Conservation (phyloP, 2,888 invertebrate genomes). For the Eupithecia pulchellata region DNA sequence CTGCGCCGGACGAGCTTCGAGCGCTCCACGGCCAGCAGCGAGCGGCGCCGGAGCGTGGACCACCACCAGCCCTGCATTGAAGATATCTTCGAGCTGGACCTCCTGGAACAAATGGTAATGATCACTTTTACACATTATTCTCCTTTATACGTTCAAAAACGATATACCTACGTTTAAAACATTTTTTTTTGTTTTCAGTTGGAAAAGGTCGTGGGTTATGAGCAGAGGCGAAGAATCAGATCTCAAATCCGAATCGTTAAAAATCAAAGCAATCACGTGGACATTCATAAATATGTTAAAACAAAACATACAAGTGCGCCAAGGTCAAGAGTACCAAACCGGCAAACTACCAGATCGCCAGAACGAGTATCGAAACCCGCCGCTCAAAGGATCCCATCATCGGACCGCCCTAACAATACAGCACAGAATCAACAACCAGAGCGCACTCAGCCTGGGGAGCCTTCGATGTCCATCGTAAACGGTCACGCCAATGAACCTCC, state of each 20-base stretch:
- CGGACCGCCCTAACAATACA: constrained; percentile 57
- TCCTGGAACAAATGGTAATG: constrained; percentile 89
- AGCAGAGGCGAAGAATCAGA: constrained; percentile 90
- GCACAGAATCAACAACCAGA: constrained; percentile 51
- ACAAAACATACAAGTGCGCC: constrained; percentile 57
- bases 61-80: constrained; percentile 87
- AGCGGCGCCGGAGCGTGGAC: constrained; percentile 79
- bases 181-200: constrained; percentile 80
- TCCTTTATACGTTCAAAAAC: constrained; percentile 38
- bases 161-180: constrained; percentile 44
- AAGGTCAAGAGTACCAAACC: constrained; percentile 61
- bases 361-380: constrained; percentile 54
- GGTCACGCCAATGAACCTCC: constrained; percentile 61
- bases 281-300: constrained; percentile 56
- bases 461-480: constrained; percentile 52
- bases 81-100: constrained; percentile 89
- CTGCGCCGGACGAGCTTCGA: constrained; percentile 85
- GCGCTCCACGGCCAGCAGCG: constrained; percentile 74
- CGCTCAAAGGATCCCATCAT: constrained; percentile 57
- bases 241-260: constrained; percentile 91
- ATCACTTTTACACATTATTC: constrained; percentile 25
- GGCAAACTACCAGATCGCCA: constrained; percentile 53
- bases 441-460: constrained; percentile 50
- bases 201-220: constrained; percentile 91
- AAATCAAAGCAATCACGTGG: constrained; percentile 80